A percentile compares a stretch with the other conserved stretches of the same genome.
phyloP scores from a whole-genome alignment of 2,888 invertebrate genomes.

The Xestia sexstrigata region DNA sequence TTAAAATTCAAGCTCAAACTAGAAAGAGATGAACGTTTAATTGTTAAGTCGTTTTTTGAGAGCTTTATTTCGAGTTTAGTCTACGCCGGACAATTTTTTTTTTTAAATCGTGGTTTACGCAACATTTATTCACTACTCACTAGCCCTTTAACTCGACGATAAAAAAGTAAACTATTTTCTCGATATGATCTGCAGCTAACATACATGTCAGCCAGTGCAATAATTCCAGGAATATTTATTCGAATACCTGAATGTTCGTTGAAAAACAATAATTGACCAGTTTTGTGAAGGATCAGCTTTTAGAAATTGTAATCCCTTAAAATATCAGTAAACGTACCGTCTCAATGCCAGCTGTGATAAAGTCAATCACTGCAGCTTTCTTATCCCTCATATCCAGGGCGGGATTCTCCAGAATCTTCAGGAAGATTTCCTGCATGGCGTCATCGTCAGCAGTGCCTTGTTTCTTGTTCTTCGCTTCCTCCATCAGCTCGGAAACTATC shows the following conservation, averaged over 20 bases:
- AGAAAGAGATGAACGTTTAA: neutral
- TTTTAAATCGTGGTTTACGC: neutral
- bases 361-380: slow-evolving; percentile 96
- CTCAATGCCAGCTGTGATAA: slow-evolving; percentile 96
- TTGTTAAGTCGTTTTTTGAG: neutral
- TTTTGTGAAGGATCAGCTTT: neutral
- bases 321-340: slow-evolving; percentile 90
- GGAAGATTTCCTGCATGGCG: slow-evolving; percentile 93
- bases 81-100: neutral
- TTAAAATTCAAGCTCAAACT: slow-evolving; percentile 7
- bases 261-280: neutral
- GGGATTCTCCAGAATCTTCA: slow-evolving; percentile 93
- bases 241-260: neutral
- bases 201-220: neutral
- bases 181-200: neutral
- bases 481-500: slow-evolving; percentile 95
- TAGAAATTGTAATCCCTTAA: neutral
- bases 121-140: neutral
- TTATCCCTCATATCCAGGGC: slow-evolving; percentile 95
- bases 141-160: neutral
- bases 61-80: neutral
- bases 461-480: slow-evolving; percentile 91
- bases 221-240: slow-evolving; percentile 8
- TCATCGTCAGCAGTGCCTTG: slow-evolving; percentile 91
- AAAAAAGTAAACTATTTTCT: neutral